Percentiles rank a stretch among this genome's conserved stretches.
Evolutionary conservation across 2,797 vertebrate species (phyloP).

Genomic region (Hipposideros larvatus): DNA sequence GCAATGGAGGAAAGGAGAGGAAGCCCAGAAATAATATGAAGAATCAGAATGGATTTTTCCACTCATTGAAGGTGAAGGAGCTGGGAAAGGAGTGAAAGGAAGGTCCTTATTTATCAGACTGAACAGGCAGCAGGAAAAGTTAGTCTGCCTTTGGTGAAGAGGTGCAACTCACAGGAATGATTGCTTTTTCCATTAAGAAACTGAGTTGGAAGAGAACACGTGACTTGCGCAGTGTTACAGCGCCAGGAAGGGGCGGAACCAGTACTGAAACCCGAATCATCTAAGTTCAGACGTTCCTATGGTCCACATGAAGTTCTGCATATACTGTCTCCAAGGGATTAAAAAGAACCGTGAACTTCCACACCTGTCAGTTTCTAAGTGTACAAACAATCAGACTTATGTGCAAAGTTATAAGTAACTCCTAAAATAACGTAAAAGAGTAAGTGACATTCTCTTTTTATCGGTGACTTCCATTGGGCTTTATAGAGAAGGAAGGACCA

Average conservation of each 20-base stretch:
- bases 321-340: background rate
- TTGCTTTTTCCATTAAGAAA: background rate
- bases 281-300: background rate
- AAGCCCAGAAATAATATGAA: background rate
- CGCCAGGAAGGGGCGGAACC: background rate
- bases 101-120: background rate
- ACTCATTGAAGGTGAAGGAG: background rate
- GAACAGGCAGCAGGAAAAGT: too few species aligned
- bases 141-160: background rate
- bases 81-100: background rate
- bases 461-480: background rate
- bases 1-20: background rate
- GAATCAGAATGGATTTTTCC: background rate
- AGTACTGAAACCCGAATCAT: background rate
- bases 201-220: background rate
- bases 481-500: background rate
- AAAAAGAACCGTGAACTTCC: background rate
- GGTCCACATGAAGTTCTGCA: background rate
- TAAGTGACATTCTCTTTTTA: background rate
- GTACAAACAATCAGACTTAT: background rate
- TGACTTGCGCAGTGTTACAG: background rate
- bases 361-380: background rate
- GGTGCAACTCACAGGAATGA: background rate
- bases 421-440: background rate
- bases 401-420: background rate